Evolutionary conservation across 1,140 invertebrate species (phyloP).

Genomic region (Vanessa atalanta): DNA sequence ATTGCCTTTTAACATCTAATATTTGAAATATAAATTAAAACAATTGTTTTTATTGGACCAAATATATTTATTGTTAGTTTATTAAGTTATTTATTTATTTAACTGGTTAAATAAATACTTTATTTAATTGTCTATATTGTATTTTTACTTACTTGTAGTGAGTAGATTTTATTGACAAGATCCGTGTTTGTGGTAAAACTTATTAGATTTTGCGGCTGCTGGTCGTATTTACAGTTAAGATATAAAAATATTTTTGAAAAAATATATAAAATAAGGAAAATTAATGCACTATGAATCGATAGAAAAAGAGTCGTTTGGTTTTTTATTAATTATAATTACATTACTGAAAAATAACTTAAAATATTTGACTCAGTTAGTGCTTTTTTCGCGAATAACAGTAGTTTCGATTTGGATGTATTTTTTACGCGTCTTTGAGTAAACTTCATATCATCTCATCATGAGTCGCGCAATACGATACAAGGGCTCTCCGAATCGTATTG

Average conservation of each 20-base stretch:
- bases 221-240: background rate
- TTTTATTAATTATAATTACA: too few relatives aligned
- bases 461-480: too few relatives aligned
- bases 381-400: too few relatives aligned
- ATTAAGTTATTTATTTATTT: constrained; percentile 7
- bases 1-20: background rate
- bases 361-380: too few relatives aligned
- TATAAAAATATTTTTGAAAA: background rate
- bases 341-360: too few relatives aligned
- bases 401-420: too few relatives aligned
- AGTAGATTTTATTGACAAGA: constrained; percentile 22
- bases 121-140: background rate
- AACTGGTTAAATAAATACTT: constrained; percentile 1
- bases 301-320: too few relatives aligned
- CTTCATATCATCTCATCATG: too few relatives aligned
- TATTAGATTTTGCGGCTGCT: background rate
- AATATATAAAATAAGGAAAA: too few relatives aligned
- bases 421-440: too few relatives aligned
- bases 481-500: too few relatives aligned
- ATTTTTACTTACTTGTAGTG: background rate
- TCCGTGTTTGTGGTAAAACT: constrained; percentile 26
- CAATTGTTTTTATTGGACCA: constrained; percentile 3
- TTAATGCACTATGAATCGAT: too few relatives aligned
- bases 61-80: constrained; percentile 17
- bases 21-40: background rate